Evolutionary conservation across 2,888 invertebrate species (phyloP).

Genomic region (Troides helena): DNA sequence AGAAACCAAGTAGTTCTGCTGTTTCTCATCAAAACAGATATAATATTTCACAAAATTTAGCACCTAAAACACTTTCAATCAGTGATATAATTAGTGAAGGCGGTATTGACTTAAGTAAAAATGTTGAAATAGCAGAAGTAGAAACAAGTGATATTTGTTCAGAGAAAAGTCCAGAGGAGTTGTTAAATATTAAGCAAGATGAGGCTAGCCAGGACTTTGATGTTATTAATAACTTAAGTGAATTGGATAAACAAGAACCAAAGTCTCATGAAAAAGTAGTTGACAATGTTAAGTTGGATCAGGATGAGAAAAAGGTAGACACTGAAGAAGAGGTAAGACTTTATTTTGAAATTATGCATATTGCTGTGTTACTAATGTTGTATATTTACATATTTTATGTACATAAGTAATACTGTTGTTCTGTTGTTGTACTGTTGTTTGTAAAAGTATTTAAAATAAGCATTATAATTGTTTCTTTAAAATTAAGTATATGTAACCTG

Average conservation of each 20-base stretch:
- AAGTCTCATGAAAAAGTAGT: conserved; percentile 62
- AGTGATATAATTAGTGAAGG: conserved; percentile 74
- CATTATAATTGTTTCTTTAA: neutral
- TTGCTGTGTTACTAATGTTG: too few species aligned
- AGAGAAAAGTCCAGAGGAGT: conserved; percentile 65
- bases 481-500: neutral
- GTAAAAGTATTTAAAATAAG: too few species aligned
- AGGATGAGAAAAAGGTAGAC: conserved; percentile 59
- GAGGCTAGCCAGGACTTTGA: conserved; percentile 76
- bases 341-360: neutral
- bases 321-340: conserved; percentile 64
- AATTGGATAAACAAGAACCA: conserved; percentile 81
- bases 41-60: conserved; percentile 34
- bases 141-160: conserved; percentile 70
- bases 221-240: conserved; percentile 82
- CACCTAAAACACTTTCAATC: conserved; percentile 72
- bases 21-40: conserved; percentile 31
- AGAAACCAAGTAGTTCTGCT: conserved; percentile 37
- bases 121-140: conserved; percentile 74
- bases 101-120: conserved; percentile 70
- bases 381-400: too few species aligned
- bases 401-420: too few species aligned
- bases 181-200: conserved; percentile 66
- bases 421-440: too few species aligned
- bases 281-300: conserved; percentile 44